Evolutionary conservation across 2,888 invertebrate genomes (phyloP).

Genomic region (Eupithecia insigniata): DNA sequence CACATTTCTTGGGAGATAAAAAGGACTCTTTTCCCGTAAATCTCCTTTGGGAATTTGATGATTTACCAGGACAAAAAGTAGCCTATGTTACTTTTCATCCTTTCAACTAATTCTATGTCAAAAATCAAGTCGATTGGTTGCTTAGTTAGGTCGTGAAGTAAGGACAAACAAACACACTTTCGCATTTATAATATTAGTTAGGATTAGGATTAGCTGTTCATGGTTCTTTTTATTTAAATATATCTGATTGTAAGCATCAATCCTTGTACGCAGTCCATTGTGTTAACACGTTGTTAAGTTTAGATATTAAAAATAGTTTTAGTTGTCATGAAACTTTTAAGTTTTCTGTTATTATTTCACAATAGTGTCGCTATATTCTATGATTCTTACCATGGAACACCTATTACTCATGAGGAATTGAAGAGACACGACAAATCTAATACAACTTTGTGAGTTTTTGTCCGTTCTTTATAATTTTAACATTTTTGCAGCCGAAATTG

Average conservation of each 20-base stretch:
- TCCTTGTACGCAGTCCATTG: neutral
- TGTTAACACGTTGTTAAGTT: neutral
- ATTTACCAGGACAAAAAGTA: no score
- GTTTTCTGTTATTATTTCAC: constrained; percentile 42
- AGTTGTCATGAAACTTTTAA: constrained; percentile 22
- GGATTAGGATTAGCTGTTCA: no score
- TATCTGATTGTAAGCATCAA: neutral
- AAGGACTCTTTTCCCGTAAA: no score
- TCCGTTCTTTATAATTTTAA: neutral
- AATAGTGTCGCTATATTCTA: constrained; percentile 49
- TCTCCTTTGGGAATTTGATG: no score
- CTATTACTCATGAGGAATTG: constrained; percentile 55
- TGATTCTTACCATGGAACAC: constrained; percentile 58
- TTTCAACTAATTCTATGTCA: no score
- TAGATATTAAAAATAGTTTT: neutral
- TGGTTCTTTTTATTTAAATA: neutral
- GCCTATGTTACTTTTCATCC: no score
- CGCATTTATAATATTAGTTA: no score
- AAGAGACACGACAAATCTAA: constrained; percentile 57
- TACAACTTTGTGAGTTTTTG: constrained; percentile 62
- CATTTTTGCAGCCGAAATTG: no score
- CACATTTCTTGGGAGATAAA: no score
- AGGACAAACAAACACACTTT: no score
- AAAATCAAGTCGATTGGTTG: no score
- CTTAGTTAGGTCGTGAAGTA: no score